These are phyloP conservation scores for Microtus montanus DNA, from an alignment of 2,113 vertebrate genomes.

Conservation along the genomic window DNA sequence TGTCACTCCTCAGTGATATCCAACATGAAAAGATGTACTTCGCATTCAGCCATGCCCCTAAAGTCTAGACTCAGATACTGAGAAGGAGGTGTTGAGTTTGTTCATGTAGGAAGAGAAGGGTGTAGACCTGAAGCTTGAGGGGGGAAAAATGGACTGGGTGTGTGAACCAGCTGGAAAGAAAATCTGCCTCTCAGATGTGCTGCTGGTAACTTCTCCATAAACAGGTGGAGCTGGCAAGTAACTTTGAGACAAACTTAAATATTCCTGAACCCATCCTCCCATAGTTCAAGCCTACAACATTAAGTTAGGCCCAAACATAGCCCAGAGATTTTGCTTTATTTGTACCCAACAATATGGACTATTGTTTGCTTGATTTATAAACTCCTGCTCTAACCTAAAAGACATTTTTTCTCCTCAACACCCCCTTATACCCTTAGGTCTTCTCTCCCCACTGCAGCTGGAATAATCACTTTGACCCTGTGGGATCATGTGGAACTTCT, in stretches of 20 bases:
- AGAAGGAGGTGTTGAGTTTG: not conserved
- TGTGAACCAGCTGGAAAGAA: not conserved
- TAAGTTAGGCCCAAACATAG: not conserved
- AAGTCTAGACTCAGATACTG: not conserved
- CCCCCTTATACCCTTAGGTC: not conserved
- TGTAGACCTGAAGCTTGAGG: too few relatives aligned
- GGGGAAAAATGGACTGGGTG: too few relatives aligned
- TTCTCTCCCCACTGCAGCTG: not conserved
- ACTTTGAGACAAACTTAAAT: not conserved
- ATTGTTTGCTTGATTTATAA: not conserved
- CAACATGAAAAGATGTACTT: not conserved
- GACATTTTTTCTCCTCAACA: not conserved
- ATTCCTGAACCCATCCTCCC: conserved; percentile 1
- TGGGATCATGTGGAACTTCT: not conserved
- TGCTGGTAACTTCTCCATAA: conserved; percentile 8
- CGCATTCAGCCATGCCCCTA: not conserved
- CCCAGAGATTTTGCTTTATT: not conserved
- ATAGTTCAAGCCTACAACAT: not conserved
- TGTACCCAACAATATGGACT: not conserved
- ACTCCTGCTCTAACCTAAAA: not conserved
- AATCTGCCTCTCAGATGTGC: not conserved
- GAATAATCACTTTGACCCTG: not conserved
- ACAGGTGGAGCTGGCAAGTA: not conserved
- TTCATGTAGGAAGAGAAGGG: not conserved
- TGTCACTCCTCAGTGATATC: not conserved